A percentile compares a stretch with the other conserved stretches of the same genome.
Evolutionary conservation across 2,797 vertebrate species (phyloP).

Genomic region (Pangasius djambal): DNA sequence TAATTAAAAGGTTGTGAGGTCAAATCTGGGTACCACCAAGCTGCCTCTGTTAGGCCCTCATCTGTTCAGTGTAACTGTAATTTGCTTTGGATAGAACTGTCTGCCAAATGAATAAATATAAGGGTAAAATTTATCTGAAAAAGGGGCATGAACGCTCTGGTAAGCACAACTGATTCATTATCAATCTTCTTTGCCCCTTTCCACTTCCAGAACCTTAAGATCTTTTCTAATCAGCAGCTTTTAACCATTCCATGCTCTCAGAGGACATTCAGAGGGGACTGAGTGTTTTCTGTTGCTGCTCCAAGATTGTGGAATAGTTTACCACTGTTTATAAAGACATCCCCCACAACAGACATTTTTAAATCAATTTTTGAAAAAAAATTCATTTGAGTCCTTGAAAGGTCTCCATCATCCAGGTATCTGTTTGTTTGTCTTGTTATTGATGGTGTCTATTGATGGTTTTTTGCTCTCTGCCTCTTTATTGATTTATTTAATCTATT

Average conservation of each 20-base stretch:
- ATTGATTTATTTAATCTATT: neutral
- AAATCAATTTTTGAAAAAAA: neutral
- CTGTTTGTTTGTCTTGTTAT: neutral
- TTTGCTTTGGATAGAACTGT: neutral
- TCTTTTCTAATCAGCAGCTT: neutral
- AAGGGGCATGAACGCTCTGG: neutral
- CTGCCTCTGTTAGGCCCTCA: neutral
- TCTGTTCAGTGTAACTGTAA: neutral
- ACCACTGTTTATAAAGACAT: neutral
- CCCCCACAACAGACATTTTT: neutral
- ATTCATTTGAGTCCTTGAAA: neutral
- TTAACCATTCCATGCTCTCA: neutral
- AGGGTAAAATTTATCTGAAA: neutral
- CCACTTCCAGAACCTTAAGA: neutral
- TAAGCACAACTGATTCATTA: neutral
- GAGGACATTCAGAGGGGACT: neutral
- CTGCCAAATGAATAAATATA: neutral
- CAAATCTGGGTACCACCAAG: neutral
- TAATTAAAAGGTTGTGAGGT: neutral
- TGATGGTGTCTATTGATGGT: neutral
- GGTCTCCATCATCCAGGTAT: neutral
- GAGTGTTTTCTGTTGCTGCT: neutral
- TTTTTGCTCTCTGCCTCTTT: neutral
- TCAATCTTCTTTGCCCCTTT: neutral
- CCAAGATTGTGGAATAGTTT: neutral